Base-by-base conservation (phyloP, 2,888 invertebrate genomes). In the Nemapogon koenigi region DNA sequence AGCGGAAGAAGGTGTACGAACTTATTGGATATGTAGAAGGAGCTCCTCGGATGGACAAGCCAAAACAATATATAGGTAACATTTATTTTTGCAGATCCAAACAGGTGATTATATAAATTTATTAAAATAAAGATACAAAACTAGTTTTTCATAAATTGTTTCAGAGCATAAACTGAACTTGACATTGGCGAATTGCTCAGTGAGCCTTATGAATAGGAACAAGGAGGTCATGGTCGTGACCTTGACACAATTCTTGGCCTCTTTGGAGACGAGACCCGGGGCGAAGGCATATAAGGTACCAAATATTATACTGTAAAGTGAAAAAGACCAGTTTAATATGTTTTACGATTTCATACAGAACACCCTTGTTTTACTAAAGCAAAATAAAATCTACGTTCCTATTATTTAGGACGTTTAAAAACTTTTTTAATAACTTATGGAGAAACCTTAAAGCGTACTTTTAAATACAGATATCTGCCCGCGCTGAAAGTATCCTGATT, bases 141-240 rank as follows among this genome's bases (percentile, higher is more conserved):
- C 22, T 25, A 40, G 4, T 16, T 38, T 13, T 28, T 17, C 22
- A 27, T n/a, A 13, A 3, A 10, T 6, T 13, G 22, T 82, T 73
- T 48, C 73, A 86, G 90, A 90, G 51, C 89, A 90, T 55, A 89
- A 89, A 65, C 69, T 89, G 41, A 89, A 88, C 61, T 76, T 91
- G 44, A 87, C 90, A 1, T 59, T 91, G 36, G 88, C 88, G 11
- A 89, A 89, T 57, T 85, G 87, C 47, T 86, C 86, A 2, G 43
- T 90, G 39, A 86, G 87, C 8, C 62, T 91, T 35, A 72, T 87
- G 48, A 88, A 85, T 53, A 81, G 84, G 42, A 82, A 82, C 40
- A 86, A 83, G 47, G 90, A 91, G 65, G 83, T 91, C 8, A 56
- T 90, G 41, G 86, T 89, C 14, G 61, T 88, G 45, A 88, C 88